A percentile compares a stretch with the other conserved stretches of the same genome.
These are phyloP conservation scores for Sphecodes monilicornis DNA, from an alignment of 2,888 invertebrate genomes.

Conservation along the genomic window DNA sequence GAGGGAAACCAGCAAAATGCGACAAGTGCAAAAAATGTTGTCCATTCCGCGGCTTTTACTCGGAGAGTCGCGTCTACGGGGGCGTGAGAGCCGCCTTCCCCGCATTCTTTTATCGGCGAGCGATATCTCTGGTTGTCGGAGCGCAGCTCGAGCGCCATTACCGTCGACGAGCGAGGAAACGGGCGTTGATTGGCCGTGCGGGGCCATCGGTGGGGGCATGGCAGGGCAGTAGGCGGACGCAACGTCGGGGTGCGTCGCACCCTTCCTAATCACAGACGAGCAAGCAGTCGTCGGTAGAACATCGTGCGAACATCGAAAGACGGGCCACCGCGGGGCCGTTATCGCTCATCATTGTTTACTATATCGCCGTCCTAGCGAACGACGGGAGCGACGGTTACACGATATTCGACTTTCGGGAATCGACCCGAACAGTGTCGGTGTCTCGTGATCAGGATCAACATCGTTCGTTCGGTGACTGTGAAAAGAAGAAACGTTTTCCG, in stretches of 20 bases:
- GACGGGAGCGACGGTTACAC: background rate
- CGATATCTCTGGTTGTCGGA: conserved; percentile 62
- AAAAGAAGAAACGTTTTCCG: background rate
- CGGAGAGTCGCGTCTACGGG: conserved; percentile 14
- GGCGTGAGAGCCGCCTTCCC: conserved; percentile 53
- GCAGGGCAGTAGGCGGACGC: conserved; percentile 68
- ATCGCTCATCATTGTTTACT: background rate
- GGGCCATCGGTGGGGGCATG: conserved; percentile 31
- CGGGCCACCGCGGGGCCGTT: background rate
- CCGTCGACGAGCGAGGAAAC: conserved; percentile 51
- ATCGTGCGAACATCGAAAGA: conserved; percentile 49
- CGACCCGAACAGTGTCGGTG: background rate
- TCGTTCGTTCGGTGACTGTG: background rate
- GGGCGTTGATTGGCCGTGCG: conserved; percentile 30
- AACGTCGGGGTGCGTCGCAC: conserved; percentile 48
- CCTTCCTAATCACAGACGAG: conserved; percentile 65
- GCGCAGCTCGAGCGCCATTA: conserved; percentile 73
- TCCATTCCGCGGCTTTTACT: conserved; percentile 38
- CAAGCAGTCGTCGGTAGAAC: conserved; percentile 71
- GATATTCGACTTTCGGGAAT: background rate
- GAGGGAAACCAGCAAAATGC: conserved; percentile 16
- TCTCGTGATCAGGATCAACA: background rate
- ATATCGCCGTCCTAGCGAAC: background rate
- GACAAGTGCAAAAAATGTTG: conserved; percentile 48
- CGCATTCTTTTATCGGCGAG: conserved; percentile 48